phyloP scores from a whole-genome alignment of 2,113 vertebrate genomes.

The Sminthopsis crassicaudata region DNA sequence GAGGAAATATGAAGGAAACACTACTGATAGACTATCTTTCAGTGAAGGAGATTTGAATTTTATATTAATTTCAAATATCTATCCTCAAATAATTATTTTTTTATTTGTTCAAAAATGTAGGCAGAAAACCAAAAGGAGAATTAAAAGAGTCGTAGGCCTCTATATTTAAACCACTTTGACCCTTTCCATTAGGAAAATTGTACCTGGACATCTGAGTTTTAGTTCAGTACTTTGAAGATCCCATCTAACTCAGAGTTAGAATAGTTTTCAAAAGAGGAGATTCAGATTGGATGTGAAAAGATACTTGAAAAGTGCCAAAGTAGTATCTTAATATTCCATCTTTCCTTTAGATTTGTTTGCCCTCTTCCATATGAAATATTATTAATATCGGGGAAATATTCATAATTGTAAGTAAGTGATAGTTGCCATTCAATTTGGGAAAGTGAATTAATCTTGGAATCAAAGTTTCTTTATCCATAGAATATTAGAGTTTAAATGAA shows the following conservation, averaged over 20 bases:
- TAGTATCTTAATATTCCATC: slow-evolving; percentile 7
- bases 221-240: neutral
- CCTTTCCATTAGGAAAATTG: slow-evolving; percentile 13
- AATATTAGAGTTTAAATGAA: neutral
- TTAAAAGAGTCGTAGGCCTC: neutral
- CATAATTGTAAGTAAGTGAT: neutral
- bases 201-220: slow-evolving; percentile 29
- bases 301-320: neutral
- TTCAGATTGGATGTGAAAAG: slow-evolving; percentile 26
- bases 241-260: neutral
- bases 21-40: neutral
- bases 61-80: neutral
- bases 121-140: neutral
- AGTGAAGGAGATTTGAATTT: neutral
- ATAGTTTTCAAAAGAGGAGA: neutral
- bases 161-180: neutral
- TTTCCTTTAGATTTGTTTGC: neutral
- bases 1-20: slow-evolving; percentile 9
- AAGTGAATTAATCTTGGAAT: neutral
- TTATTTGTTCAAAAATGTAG: neutral
- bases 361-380: neutral
- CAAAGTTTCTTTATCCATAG: neutral
- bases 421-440: neutral
- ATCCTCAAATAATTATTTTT: neutral
- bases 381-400: neutral